Conservation (phyloP, 2,113 vertebrate genomes). For the Megatriorchis doriae region DNA sequence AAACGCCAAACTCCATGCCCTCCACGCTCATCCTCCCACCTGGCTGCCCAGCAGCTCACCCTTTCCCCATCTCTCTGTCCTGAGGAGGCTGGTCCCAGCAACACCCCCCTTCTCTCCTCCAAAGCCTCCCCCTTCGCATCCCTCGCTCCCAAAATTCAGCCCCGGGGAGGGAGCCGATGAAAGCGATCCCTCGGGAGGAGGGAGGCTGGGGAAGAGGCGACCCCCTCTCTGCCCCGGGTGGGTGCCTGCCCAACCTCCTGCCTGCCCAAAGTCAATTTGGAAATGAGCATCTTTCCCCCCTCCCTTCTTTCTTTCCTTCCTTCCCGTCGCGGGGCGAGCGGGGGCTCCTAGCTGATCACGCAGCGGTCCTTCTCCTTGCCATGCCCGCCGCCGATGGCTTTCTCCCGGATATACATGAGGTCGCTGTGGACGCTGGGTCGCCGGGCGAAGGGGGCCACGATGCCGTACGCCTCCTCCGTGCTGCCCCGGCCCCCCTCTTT, state of each 20-base stretch:
- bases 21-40: neutral
- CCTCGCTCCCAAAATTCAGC: neutral
- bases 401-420: constrained; percentile 96
- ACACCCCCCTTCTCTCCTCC: neutral
- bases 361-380: constrained; percentile 91
- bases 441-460: constrained; percentile 91
- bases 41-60: neutral
- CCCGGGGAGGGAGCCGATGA: neutral
- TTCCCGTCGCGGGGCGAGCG: fast-evolving
- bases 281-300: neutral
- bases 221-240: neutral
- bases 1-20: neutral
- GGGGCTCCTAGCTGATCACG: constrained; percentile 83
- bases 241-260: neutral
- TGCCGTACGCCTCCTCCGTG: constrained; percentile 84
- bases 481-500: constrained; percentile 75
- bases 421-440: constrained; percentile 97
- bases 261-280: neutral
- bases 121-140: neutral
- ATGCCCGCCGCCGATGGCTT: constrained; percentile 83
- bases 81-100: neutral
- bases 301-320: neutral
- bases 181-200: neutral
- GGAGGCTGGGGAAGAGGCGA: neutral
- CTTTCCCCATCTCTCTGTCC: neutral